Evolutionary conservation across 2,888 invertebrate species (phyloP), one percentile per base, ranked within the genome.

Genomic region (Cosmia pyralina): DNA sequence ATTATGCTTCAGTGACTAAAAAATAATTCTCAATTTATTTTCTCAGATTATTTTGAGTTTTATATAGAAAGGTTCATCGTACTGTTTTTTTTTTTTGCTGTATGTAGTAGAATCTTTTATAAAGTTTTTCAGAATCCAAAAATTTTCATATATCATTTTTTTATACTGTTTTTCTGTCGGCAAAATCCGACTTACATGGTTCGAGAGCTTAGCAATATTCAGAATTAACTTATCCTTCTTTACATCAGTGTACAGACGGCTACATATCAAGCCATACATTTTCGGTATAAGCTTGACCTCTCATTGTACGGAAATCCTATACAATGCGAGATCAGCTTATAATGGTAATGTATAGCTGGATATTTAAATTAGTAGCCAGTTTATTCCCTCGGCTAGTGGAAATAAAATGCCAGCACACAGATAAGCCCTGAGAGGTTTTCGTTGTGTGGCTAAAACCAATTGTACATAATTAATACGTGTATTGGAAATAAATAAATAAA

Each of bases 351-450:
- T 28, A 28, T 28, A 28, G 28, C 28, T 28, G 1, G 28, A 50
- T 52, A 78, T 62, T 69, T 55, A 79, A 74, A 79, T 67, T 5
- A 58, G 17, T 59, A 77, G 34, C 13, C 57, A 8, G 55, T 70
- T 64, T n/a, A 13, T 46, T 64, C 28, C 59, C 48, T 78, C 59
- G 34, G 4, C 66, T 60, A 81, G 64, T 81, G 72, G 65, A 68
- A 72, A n/a, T n/a, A n/a, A n/a, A n/a, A n/a, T n/a, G n/a, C n/a
- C n/a, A n/a, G n/a, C n/a, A n/a, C n/a, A n/a, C n/a, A n/a, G n/a
- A n/a, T n/a, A n/a, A n/a, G n/a, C n/a, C n/a, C n/a, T n/a, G n/a
- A n/a, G n/a, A n/a, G n/a, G n/a, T n/a, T n/a, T n/a, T n/a, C n/a
- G n/a, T n/a, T n/a, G n/a, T n/a, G n/a, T n/a, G n/a, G n/a, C n/a